A percentile compares a stretch with the other conserved stretches of the same genome.
These are phyloP conservation scores for Onthophagus taurus DNA, from an alignment of 1,140 invertebrate species.

Conservation along the genomic window DNA sequence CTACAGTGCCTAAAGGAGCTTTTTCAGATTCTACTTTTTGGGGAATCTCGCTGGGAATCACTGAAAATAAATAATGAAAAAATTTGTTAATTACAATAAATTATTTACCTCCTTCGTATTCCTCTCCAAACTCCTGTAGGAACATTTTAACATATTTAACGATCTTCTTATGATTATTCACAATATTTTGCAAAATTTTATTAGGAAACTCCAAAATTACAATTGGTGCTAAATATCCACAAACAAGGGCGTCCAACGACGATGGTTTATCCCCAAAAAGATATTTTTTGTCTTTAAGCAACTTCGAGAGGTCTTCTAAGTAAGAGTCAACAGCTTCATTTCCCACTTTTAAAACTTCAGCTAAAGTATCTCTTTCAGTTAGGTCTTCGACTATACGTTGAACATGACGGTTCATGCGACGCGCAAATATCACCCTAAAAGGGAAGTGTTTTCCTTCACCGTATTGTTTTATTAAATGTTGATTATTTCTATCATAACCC, in stretches of 20 bases:
- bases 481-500: constrained; percentile 1
- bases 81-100: not conserved
- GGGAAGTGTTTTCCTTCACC: constrained; percentile 3
- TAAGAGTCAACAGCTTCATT: not conserved
- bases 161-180: not conserved
- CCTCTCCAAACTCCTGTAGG: not conserved
- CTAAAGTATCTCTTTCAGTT: not conserved
- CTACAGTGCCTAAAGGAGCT: not conserved
- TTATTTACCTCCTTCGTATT: not conserved
- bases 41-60: not conserved
- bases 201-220: not conserved
- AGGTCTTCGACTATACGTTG: constrained; percentile 4
- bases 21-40: constrained; percentile 2
- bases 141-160: not conserved
- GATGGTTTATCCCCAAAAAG: not conserved
- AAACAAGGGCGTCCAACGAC: constrained; percentile 4
- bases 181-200: not conserved
- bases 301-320: not conserved
- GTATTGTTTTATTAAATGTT: constrained; percentile 3
- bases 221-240: constrained; percentile 8
- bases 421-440: not conserved
- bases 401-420: not conserved
- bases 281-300: constrained; percentile 1
- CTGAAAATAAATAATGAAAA: not conserved
- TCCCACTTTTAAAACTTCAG: not conserved